Evolutionary conservation across 1,140 invertebrate species (phyloP).

Genomic region (Trachelipus rathkii): DNA sequence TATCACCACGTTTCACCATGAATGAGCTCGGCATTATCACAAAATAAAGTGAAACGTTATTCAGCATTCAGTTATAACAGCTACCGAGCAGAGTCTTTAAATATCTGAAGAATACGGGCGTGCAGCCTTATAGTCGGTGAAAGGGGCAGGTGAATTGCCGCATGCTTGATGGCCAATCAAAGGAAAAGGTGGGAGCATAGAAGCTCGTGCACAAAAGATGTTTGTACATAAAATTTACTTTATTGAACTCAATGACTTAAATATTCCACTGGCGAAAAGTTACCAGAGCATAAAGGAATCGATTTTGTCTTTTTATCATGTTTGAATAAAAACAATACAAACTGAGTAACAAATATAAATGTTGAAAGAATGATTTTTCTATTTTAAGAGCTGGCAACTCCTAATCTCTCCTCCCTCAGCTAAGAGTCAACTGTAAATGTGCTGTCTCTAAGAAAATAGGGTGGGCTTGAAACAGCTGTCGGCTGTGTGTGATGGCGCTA

Average conservation of each 20-base stretch:
- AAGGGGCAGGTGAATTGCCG: constrained; percentile 39
- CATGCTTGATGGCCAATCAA: constrained; percentile 44
- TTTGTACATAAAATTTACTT: not conserved
- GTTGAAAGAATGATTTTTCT: not conserved
- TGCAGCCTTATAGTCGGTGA: constrained; percentile 35
- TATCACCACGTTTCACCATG: constrained; percentile 71
- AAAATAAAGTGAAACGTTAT: constrained; percentile 18
- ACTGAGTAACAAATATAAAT: not conserved
- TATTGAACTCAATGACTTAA: constrained; percentile 1
- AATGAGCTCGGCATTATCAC: constrained; percentile 54
- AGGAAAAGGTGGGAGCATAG: constrained; percentile 33
- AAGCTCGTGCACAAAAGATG: constrained; percentile 37
- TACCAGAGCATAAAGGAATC: no score
- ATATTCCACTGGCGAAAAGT: not conserved
- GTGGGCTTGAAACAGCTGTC: constrained; percentile 38
- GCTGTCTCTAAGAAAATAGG: constrained; percentile 28
- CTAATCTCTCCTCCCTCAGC: constrained; percentile 16
- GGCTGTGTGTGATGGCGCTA: constrained; percentile 42
- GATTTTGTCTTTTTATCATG: not conserved
- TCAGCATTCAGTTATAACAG: constrained; percentile 25
- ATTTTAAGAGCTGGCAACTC: not conserved
- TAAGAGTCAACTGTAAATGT: constrained; percentile 25
- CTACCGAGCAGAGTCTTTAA: constrained; percentile 24
- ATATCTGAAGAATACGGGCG: constrained; percentile 38
- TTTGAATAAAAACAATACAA: not conserved